phyloP scores from a whole-genome alignment of 2,888 invertebrate genomes.

The Nephrotoma guestfalica region DNA sequence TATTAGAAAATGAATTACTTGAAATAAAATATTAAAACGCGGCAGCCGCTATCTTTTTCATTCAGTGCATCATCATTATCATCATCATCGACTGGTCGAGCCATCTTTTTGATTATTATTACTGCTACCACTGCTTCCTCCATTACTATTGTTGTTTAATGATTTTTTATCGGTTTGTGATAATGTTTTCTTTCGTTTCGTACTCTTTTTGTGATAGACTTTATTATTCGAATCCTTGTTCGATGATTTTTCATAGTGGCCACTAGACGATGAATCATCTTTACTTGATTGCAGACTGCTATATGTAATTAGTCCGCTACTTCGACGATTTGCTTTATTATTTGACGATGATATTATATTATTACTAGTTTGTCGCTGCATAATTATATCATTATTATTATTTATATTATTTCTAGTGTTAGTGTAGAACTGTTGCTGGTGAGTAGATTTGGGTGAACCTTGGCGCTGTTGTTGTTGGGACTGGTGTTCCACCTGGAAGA shows the following conservation, averaged over 20 bases:
- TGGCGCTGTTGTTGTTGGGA: not conserved
- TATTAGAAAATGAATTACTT: not conserved
- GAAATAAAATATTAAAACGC: not conserved
- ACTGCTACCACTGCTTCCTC: not conserved
- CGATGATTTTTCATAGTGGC: slow-evolving; percentile 4
- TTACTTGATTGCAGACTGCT: not conserved
- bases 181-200: slow-evolving; percentile 13
- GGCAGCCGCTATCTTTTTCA: not conserved
- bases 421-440: not conserved
- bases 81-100: slow-evolving; percentile 1
- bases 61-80: not conserved
- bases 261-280: slow-evolving; percentile 1
- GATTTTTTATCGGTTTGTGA: slow-evolving; percentile 12
- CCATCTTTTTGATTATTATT: slow-evolving; percentile 3
- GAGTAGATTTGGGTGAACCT: slow-evolving; percentile 2
- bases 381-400: slow-evolving; percentile 2
- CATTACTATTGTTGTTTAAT: not conserved
- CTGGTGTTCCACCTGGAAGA: not conserved
- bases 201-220: slow-evolving; percentile 8
- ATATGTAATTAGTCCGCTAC: slow-evolving; percentile 1
- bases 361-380: not conserved
- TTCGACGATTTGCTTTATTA: slow-evolving; percentile 1
- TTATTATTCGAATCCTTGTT: slow-evolving; percentile 4
- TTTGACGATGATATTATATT: not conserved
- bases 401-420: not conserved